Conservation (phyloP, 2,797 vertebrate genomes). For the Mionectes olivaceus region DNA sequence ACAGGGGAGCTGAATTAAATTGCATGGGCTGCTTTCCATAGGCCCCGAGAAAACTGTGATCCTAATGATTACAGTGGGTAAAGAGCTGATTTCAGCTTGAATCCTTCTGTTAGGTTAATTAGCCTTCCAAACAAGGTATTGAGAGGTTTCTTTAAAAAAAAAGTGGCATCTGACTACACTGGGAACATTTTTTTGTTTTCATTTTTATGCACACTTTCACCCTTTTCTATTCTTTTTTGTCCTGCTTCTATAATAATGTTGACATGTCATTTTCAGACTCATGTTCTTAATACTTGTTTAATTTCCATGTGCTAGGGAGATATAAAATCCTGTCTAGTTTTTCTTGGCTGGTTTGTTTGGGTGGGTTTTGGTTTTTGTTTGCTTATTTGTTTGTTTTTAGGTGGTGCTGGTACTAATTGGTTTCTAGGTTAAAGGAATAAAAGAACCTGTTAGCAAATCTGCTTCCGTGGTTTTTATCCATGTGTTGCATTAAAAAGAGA, state of each 20-base stretch:
- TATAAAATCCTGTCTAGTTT: not conserved
- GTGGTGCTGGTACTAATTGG: not conserved
- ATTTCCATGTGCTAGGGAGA: not conserved
- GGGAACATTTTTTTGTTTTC: not conserved
- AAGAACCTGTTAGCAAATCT: not conserved
- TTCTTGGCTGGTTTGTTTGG: not conserved
- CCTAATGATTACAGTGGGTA: not conserved
- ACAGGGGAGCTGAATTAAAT: not conserved
- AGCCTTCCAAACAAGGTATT: not conserved
- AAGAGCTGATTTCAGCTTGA: slow-evolving; percentile 12
- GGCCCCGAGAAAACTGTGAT: not conserved
- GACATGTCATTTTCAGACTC: not conserved
- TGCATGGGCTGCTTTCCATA: not conserved
- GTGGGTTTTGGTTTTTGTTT: not conserved
- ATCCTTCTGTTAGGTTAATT: slow-evolving; percentile 36
- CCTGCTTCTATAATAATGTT: not conserved
- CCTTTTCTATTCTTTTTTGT: not conserved
- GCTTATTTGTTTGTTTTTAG: not conserved
- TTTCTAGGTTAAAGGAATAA: not conserved
- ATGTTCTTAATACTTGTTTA: not conserved
- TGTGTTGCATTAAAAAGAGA: not conserved
- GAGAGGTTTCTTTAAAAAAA: not conserved
- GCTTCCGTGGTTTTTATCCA: not conserved
- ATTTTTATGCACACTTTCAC: not conserved
- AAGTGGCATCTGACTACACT: not conserved